Conservation (phyloP, 2,113 vertebrate genomes). For the Nesogale talazaci region DNA sequence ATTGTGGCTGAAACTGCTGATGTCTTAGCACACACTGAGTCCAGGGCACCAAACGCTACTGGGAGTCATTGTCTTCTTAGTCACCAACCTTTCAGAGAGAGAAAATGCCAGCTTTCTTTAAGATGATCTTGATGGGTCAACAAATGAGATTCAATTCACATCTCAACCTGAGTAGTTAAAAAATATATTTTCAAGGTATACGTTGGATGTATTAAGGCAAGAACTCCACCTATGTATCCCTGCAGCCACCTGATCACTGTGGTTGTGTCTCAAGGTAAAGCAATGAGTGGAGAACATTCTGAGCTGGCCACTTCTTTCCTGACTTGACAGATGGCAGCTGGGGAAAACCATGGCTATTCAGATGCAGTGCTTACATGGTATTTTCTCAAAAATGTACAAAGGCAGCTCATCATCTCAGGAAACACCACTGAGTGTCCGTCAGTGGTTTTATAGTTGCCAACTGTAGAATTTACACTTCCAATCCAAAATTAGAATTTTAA, state of each 20-base stretch:
- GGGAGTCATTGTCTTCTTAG: background rate
- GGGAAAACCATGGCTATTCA: background rate
- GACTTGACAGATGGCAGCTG: background rate
- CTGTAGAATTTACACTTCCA: background rate
- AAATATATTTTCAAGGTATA: background rate
- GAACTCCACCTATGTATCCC: background rate
- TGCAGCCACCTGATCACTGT: background rate
- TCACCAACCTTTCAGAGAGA: background rate
- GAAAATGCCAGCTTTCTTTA: background rate
- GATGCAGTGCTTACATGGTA: background rate
- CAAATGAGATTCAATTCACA: conserved; percentile 14
- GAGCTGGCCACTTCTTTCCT: background rate
- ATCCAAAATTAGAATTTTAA: conserved; percentile 29
- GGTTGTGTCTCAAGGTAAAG: background rate
- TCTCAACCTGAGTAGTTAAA: background rate
- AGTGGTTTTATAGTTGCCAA: background rate
- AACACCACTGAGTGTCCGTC: background rate
- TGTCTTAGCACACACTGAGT: background rate
- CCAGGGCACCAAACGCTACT: background rate
- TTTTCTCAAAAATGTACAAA: background rate
- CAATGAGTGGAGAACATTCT: too few relatives aligned
- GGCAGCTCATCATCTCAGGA: background rate
- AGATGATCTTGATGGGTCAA: background rate
- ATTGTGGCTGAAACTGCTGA: background rate
- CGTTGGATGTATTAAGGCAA: background rate